Evolutionary conservation across 1,140 invertebrate genomes (phyloP), one percentile per base, ranked within the genome.

Genomic region (Halictus rubicundus): DNA sequence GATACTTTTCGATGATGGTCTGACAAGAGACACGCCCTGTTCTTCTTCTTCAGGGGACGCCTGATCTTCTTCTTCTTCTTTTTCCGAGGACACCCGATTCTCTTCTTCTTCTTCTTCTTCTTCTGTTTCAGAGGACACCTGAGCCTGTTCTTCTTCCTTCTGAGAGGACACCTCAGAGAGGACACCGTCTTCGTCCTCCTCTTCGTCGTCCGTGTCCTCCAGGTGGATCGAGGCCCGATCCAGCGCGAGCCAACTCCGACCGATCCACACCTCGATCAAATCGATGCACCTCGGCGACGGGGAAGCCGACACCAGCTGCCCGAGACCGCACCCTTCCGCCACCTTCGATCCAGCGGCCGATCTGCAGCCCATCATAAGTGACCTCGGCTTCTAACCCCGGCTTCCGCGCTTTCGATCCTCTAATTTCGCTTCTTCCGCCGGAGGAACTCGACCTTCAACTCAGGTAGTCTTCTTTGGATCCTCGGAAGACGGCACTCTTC

Each of bases 301-400:
- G 71, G 66, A 65, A 54, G 68, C 80, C 73, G 80, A 75, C 83
- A 81, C 81, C 81, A 68, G 78, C 65, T 84, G 84, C 71, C 75
- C 76, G 73, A 83, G 85, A 78, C 86, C 87, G 79, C 89, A 83
- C 84, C 89, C 89, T 81, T 87, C 85, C 86, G 71, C 80, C 82
- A 81, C 80, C 83, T 80, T 86, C 68, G 66, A 82, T 81, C 88
- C 80, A 80, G 88, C 90, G 84, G 88, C 87, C 80, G 89, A 73
- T 88, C 87, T 91, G 86, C 89, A 89, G 90, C 88, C 90, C 91
- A 92, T 91, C 78, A 88, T 92, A 90, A 88, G 77, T 87, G 66
- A 70, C 83, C 85, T 87, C 82, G 65, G 78, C 81, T 25, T 74
- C 65, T 25, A 21, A 27, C 54, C 23, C 70, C 68, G 49, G 71